Conservation (phyloP, 1,140 invertebrate species). For the Eufriesea mexicana region DNA sequence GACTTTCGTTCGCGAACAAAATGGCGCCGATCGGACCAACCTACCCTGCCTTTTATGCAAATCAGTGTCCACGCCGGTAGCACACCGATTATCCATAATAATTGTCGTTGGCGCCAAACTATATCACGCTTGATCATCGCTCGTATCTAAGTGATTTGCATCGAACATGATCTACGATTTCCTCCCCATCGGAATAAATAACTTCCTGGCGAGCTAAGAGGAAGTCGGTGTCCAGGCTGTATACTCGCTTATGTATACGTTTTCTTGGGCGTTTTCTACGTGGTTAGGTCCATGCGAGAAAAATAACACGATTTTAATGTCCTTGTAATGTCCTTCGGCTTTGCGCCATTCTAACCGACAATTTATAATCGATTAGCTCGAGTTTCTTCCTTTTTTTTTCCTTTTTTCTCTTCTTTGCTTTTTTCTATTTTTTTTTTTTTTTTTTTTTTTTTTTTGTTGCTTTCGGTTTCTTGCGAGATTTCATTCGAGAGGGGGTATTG, state of each 20-base stretch:
- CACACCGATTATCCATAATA: conserved; percentile 31
- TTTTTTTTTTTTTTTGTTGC: too few relatives aligned
- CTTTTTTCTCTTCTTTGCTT: too few relatives aligned
- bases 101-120: conserved; percentile 20
- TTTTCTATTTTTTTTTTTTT: too few relatives aligned
- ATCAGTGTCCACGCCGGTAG: neutral
- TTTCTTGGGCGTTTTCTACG: too few relatives aligned
- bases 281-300: neutral
- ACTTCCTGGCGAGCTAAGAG: neutral
- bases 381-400: too few relatives aligned
- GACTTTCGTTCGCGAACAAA: neutral
- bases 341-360: neutral
- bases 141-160: neutral
- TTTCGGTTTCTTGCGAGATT: neutral
- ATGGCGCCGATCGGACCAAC: neutral
- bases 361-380: neutral
- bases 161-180: neutral
- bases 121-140: conserved; percentile 5
- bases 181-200: conserved; percentile 1
- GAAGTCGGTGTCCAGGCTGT: too few relatives aligned
- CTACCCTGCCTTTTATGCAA: neutral
- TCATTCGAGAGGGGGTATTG: neutral
- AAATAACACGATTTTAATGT: neutral
- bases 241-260: too few relatives aligned
- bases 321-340: neutral